A percentile compares a stretch with the other conserved stretches of the same genome.
Conservation (phyloP, 2,113 vertebrate species). For the Leiothrix lutea region DNA sequence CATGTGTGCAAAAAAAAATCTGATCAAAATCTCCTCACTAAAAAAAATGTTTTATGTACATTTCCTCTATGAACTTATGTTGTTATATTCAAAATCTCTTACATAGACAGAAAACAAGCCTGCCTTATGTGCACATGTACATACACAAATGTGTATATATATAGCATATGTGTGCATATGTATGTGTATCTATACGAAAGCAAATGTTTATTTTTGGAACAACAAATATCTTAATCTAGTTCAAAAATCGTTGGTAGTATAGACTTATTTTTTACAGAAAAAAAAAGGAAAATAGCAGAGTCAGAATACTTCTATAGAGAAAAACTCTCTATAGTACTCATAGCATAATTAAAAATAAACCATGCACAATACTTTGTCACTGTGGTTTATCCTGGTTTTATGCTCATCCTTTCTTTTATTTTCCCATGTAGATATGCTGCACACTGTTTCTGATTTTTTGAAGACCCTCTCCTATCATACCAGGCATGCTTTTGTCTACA, state of each 20-base stretch:
- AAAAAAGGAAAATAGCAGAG: background rate
- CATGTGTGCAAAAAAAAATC: background rate
- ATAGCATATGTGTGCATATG: background rate
- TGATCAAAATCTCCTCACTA: background rate
- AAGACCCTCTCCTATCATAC: background rate
- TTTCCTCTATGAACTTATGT: background rate
- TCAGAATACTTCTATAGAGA: background rate
- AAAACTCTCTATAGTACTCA: background rate
- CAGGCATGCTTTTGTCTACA: background rate
- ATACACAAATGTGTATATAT: too few species aligned
- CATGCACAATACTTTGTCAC: background rate
- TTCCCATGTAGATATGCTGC: background rate
- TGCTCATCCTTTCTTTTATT: background rate
- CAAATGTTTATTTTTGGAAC: background rate
- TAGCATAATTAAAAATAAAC: background rate
- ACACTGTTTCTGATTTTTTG: rapidly evolving
- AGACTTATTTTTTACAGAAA: background rate
- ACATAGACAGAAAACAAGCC: background rate
- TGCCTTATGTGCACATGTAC: background rate
- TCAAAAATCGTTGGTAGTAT: background rate
- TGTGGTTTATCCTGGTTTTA: background rate
- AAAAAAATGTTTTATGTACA: background rate
- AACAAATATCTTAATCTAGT: background rate
- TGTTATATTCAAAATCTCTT: background rate
- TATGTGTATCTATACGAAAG: background rate